phyloP scores from a whole-genome alignment of 2,888 invertebrate species.

The Tribolium freemani region DNA sequence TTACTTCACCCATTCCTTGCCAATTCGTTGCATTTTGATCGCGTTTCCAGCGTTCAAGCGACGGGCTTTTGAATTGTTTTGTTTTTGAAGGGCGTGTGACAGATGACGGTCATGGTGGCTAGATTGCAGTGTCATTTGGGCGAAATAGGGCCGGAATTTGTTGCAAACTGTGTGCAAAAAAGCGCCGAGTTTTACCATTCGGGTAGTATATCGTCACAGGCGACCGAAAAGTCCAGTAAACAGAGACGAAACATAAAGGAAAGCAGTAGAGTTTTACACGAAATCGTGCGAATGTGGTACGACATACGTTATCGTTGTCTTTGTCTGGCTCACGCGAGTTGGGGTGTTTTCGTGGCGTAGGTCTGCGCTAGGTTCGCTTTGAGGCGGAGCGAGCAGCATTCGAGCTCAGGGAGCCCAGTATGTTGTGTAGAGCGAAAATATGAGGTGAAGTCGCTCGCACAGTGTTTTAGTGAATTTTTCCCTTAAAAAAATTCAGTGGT shows the following conservation, averaged over 20 bases:
- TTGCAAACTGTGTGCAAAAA: constrained; percentile 9
- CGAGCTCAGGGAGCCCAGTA: constrained; percentile 61
- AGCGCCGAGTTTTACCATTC: constrained; percentile 55
- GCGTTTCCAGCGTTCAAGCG: not conserved
- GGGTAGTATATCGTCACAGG: constrained; percentile 61
- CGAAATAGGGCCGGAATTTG: not conserved
- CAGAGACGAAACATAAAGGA: constrained; percentile 65
- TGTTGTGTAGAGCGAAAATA: constrained; percentile 65
- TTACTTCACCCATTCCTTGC: not conserved
- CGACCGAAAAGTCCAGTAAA: constrained; percentile 65
- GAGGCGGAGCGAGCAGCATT: constrained; percentile 63
- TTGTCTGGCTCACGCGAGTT: constrained; percentile 52
- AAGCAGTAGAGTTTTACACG: constrained; percentile 65
- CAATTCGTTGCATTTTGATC: not conserved
- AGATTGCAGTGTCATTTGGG: not conserved
- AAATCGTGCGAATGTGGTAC: constrained; percentile 59
- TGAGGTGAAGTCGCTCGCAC: constrained; percentile 63
- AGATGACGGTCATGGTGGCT: not conserved
- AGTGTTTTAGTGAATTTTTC: constrained; percentile 48
- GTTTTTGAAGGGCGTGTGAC: not conserved
- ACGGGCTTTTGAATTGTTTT: not conserved
- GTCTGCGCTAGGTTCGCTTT: constrained; percentile 49
- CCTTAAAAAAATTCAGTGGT: constrained; percentile 32
- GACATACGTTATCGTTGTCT: constrained; percentile 55
- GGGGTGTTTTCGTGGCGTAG: constrained; percentile 48